These are phyloP conservation scores for Catajapyx aquilonaris DNA, from an alignment of 1,140 invertebrate genomes.

Conservation along the genomic window DNA sequence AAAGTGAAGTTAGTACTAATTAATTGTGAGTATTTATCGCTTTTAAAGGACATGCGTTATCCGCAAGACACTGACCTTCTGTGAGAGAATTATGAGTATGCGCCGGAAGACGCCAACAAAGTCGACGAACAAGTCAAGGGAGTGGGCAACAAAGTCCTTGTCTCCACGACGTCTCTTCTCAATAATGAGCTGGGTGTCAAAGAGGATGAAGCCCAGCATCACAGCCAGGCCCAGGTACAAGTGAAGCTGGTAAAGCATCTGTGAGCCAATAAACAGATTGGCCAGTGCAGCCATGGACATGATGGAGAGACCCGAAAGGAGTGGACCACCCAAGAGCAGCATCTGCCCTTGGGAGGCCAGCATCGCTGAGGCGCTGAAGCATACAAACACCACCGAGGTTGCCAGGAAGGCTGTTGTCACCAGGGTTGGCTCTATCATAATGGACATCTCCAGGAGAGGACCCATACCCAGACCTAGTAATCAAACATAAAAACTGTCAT, in stretches of 20 bases:
- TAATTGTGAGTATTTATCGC: no score
- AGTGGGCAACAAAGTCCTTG: constrained; percentile 79
- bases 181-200: constrained; percentile 88
- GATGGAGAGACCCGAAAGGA: constrained; percentile 59
- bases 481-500: constrained; percentile 13
- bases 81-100: constrained; percentile 65
- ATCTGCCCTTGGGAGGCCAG: constrained; percentile 63
- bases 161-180: constrained; percentile 75
- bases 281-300: constrained; percentile 54
- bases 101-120: constrained; percentile 78
- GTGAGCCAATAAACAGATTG: constrained; percentile 70
- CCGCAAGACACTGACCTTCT: constrained; percentile 68
- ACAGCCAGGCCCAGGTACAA: constrained; percentile 69
- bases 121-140: constrained; percentile 78
- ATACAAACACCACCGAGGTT: constrained; percentile 71
- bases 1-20: no score
- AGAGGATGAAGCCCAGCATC: constrained; percentile 87
- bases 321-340: constrained; percentile 58
- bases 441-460: constrained; percentile 53
- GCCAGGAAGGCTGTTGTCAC: constrained; percentile 69
- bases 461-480: constrained; percentile 53
- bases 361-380: constrained; percentile 70
- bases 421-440: constrained; percentile 58
- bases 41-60: no score
- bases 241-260: constrained; percentile 49